Percentiles rank a stretch among this genome's conserved stretches.
Conservation (phyloP, 2,113 vertebrate genomes). For the Choloepus hoffmanni region DNA sequence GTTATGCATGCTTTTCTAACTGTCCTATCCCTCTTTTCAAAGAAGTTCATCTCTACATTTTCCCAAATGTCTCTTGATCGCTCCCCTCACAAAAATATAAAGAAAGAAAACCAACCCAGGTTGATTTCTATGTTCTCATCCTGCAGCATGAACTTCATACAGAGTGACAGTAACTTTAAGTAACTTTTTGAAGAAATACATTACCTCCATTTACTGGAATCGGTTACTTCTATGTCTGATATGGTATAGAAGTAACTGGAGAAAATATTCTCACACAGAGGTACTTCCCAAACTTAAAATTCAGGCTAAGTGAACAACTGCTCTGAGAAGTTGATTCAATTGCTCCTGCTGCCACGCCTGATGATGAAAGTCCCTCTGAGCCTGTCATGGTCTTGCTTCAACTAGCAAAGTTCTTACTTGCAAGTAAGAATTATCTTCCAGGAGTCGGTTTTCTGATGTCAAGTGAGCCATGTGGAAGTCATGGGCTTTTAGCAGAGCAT, state of each 20-base stretch:
- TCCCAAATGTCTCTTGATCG: background rate
- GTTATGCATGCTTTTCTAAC: background rate
- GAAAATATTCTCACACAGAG: slow-evolving; percentile 56
- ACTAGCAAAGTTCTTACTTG: slow-evolving; percentile 70
- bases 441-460: slow-evolving; percentile 69
- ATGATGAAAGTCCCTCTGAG: slow-evolving; percentile 72
- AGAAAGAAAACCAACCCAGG: background rate
- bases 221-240: slow-evolving; percentile 64
- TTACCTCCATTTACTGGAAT: slow-evolving; percentile 49
- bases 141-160: background rate
- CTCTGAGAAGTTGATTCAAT: slow-evolving; percentile 56
- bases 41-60: background rate
- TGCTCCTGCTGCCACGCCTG: slow-evolving; percentile 53
- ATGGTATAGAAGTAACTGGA: slow-evolving; percentile 24
- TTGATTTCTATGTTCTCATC: slow-evolving; percentile 47
- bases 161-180: background rate
- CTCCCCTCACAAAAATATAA: background rate
- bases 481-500: slow-evolving; percentile 67
- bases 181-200: slow-evolving; percentile 59
- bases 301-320: slow-evolving; percentile 27
- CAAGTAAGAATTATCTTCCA: slow-evolving; percentile 74
- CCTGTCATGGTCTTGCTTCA: slow-evolving; percentile 67
- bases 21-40: background rate
- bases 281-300: slow-evolving; percentile 54
- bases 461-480: slow-evolving; percentile 74